These are phyloP conservation scores for Solenopsis invicta DNA, from an alignment of 1,140 invertebrate species.

Conservation along the genomic window DNA sequence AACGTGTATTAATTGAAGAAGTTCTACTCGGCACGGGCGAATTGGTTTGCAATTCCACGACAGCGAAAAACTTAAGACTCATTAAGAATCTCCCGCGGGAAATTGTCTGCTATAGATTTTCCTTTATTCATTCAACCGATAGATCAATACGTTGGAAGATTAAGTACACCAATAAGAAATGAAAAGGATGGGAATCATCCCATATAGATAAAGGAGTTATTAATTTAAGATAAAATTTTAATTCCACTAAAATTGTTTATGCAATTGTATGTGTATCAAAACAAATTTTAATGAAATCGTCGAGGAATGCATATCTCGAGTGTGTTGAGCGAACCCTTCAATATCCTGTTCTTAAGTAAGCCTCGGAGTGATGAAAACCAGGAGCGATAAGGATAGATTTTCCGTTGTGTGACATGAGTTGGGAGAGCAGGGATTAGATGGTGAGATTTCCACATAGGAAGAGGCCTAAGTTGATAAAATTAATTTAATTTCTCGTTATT, in stretches of 20 bases:
- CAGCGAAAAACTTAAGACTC: background rate
- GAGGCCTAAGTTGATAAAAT: constrained; percentile 75
- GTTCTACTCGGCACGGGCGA: constrained; percentile 14
- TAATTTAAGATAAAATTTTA: constrained; percentile 5
- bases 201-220: background rate
- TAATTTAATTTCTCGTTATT: constrained; percentile 78
- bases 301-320: background rate
- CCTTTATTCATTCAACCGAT: background rate
- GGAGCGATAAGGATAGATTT: constrained; percentile 43
- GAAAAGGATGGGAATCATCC: background rate
- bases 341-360: background rate
- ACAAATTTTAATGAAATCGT: background rate
- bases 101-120: constrained; percentile 22
- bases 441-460: constrained; percentile 48
- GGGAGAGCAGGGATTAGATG: constrained; percentile 63
- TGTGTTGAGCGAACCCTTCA: background rate
- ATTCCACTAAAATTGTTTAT: background rate
- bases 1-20: constrained; percentile 49
- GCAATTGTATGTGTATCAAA: background rate
- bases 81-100: background rate
- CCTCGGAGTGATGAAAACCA: constrained; percentile 27
- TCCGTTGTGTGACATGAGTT: constrained; percentile 55
- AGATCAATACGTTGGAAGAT: background rate
- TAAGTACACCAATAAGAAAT: background rate
- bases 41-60: constrained; percentile 36